A percentile compares a stretch with the other conserved stretches of the same genome.
Evolutionary conservation across 1,140 invertebrate species (phyloP).

Genomic region (Neoseiulus cucumeris): DNA sequence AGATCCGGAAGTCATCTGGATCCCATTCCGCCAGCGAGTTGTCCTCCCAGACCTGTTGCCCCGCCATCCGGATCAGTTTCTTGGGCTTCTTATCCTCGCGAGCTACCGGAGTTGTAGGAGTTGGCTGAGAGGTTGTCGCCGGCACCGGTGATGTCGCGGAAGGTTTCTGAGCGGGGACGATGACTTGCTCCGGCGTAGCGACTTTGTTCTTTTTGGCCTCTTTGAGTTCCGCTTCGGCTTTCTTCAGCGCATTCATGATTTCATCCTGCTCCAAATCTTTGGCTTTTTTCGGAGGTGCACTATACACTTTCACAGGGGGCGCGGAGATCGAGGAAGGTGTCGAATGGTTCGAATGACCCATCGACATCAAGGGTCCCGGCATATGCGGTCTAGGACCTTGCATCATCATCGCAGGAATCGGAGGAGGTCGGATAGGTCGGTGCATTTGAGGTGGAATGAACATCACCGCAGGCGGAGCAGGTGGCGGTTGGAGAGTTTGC

Average conservation of each 20-base stretch:
- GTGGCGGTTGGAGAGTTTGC: constrained; percentile 16
- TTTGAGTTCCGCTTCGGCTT: not conserved
- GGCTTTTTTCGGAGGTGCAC: constrained; percentile 16
- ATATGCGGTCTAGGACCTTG: not conserved
- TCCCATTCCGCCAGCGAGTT: constrained; percentile 73
- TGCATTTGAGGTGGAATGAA: not conserved
- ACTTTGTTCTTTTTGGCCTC: constrained; percentile 13
- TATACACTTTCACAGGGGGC: constrained; percentile 15
- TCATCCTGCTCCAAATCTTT: constrained; percentile 1
- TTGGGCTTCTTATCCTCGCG: constrained; percentile 45
- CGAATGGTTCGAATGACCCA: not conserved
- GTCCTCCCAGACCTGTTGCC: constrained; percentile 85
- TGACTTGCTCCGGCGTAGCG: constrained; percentile 14
- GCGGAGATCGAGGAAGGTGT: constrained; percentile 6
- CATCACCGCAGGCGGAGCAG: not conserved
- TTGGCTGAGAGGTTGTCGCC: constrained; percentile 13
- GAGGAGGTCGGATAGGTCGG: not conserved
- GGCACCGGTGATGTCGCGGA: not conserved
- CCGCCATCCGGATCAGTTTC: constrained; percentile 63
- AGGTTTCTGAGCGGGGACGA: not conserved
- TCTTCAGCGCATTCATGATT: not conserved
- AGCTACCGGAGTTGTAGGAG: not conserved
- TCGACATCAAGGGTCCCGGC: not conserved
- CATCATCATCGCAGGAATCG: constrained; percentile 9
- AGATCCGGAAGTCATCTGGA: constrained; percentile 88